Evolutionary conservation across 2,888 invertebrate genomes (phyloP).

Genomic region (Patella caerulea): DNA sequence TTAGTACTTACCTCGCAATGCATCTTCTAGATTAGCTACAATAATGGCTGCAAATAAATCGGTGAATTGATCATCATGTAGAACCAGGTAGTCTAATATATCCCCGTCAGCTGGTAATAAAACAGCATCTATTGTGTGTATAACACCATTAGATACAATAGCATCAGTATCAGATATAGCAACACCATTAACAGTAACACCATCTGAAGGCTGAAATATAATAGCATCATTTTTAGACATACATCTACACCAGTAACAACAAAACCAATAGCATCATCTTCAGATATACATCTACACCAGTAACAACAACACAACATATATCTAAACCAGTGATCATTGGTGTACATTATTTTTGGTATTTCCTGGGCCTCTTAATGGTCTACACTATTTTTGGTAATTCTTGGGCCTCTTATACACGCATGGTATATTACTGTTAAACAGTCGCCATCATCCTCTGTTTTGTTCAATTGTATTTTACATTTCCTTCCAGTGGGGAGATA

Average conservation of each 20-base stretch:
- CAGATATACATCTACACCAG: no score
- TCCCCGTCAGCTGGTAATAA: not conserved
- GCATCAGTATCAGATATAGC: not conserved
- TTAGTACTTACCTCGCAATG: not conserved
- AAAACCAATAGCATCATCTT: no score
- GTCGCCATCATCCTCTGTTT: no score
- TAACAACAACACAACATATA: no score
- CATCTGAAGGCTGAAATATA: not conserved
- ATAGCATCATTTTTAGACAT: not conserved
- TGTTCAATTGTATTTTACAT: no score
- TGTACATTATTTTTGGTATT: no score
- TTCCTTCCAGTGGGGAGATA: no score
- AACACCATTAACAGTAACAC: not conserved
- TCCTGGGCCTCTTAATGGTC: no score
- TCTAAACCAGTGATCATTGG: no score
- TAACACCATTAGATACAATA: slow-evolving; percentile 5
- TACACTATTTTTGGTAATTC: no score
- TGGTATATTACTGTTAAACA: no score
- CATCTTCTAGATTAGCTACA: not conserved
- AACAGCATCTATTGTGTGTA: not conserved
- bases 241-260: not conserved
- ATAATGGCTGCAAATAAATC: not conserved
- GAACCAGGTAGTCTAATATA: not conserved
- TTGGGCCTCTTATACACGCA: no score
- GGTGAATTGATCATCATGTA: not conserved